A percentile compares a stretch with the other conserved stretches of the same genome.
These are phyloP conservation scores for Arenaria interpres DNA, from an alignment of 2,113 vertebrate genomes.

Conservation along the genomic window DNA sequence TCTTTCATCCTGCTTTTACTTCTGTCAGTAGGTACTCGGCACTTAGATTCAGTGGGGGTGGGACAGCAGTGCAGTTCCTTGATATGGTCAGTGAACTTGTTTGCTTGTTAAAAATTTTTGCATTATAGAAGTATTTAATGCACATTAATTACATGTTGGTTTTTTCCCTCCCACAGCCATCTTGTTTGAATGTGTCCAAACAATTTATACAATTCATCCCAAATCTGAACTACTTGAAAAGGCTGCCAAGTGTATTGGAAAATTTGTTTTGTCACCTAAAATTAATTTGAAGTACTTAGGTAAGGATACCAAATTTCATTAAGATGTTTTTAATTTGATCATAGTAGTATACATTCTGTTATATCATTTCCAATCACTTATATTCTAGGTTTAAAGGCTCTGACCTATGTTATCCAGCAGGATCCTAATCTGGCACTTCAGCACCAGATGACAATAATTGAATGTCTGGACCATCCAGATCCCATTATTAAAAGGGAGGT, in stretches of 20 bases:
- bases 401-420: constrained; percentile 94
- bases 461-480: constrained; percentile 94
- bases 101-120: neutral
- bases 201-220: constrained; percentile 92
- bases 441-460: constrained; percentile 98
- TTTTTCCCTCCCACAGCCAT: constrained; percentile 80
- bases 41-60: neutral
- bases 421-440: constrained; percentile 93
- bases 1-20: neutral
- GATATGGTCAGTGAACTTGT: neutral
- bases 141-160: neutral
- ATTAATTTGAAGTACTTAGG: constrained; percentile 98
- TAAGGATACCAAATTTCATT: constrained; percentile 71
- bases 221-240: constrained; percentile 93
- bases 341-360: neutral
- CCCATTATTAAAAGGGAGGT: constrained; percentile 97
- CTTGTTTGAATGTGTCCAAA: constrained; percentile 94
- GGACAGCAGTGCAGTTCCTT: neutral
- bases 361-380: neutral
- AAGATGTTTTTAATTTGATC: neutral
- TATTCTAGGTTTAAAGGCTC: constrained; percentile 89
- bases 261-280: constrained; percentile 94
- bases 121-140: neutral
- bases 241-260: constrained; percentile 94
- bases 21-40: neutral